A percentile compares a stretch with the other conserved stretches of the same genome.
phyloP scores from a whole-genome alignment of 2,888 invertebrate species.

The Lasioglossum marginatum region DNA sequence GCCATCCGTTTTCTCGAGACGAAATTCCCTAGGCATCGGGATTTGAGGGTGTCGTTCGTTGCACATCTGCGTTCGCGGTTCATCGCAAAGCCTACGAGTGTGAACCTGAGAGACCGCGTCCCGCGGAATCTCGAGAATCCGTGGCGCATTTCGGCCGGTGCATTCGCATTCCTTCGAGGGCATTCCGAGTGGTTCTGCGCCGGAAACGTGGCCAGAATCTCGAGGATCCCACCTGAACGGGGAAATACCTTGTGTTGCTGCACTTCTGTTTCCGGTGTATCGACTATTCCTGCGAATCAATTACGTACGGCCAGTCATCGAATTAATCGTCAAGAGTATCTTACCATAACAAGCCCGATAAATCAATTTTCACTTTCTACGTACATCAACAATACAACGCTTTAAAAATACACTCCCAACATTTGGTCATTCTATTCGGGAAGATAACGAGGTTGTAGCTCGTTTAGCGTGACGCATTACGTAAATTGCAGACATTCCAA shows the following conservation, averaged over 20 bases:
- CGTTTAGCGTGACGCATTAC: background rate
- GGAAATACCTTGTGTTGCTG: constrained; percentile 15
- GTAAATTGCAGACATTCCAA: no score
- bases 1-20: background rate
- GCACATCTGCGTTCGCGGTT: constrained; percentile 38
- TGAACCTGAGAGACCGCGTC: constrained; percentile 17
- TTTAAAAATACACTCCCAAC: background rate
- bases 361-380: background rate
- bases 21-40: background rate
- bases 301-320: background rate
- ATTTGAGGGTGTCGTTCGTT: constrained; percentile 19
- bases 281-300: constrained; percentile 13
- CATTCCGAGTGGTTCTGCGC: constrained; percentile 35
- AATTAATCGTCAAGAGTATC: background rate
- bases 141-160: constrained; percentile 17
- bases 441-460: background rate
- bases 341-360: background rate
- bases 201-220: constrained; percentile 51
- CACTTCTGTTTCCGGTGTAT: constrained; percentile 10
- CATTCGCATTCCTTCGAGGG: constrained; percentile 50
- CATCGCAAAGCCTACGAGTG: constrained; percentile 29
- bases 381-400: background rate
- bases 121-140: constrained; percentile 61
- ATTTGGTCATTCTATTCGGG: background rate
- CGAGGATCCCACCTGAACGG: background rate